Evolutionary conservation across 2,113 vertebrate species (phyloP).

Genomic region (Tenrec ecaudatus): DNA sequence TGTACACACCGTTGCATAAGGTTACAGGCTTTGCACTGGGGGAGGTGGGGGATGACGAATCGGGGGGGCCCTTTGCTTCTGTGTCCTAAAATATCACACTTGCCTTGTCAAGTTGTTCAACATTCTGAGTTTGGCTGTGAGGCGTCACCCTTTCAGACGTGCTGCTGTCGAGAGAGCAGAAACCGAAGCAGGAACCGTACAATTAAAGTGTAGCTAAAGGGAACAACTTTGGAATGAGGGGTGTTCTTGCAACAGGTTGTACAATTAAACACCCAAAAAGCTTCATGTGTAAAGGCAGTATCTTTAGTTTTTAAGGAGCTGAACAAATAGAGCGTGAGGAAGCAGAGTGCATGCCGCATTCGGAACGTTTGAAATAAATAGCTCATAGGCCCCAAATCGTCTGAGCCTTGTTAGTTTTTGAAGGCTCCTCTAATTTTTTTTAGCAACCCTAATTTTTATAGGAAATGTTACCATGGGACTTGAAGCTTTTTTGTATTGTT

Average conservation of each 20-base stretch:
- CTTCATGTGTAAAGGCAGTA: neutral
- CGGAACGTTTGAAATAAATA: neutral
- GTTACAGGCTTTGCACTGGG: neutral
- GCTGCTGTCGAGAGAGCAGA: neutral
- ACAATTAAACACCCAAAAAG: conserved; percentile 15
- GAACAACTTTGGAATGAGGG: neutral
- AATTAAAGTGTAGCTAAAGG: neutral
- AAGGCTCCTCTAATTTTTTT: neutral
- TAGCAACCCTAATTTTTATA: neutral
- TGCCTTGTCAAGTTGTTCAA: neutral
- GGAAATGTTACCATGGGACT: neutral
- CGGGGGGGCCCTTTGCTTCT: neutral
- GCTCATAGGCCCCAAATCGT: conserved; percentile 6
- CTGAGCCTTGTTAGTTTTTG: conserved; percentile 7
- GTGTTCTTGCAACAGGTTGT: neutral
- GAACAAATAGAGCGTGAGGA: neutral
- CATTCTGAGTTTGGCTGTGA: neutral
- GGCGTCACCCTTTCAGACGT: neutral
- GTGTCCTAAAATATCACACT: neutral
- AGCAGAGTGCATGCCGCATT: neutral
- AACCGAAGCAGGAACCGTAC: neutral
- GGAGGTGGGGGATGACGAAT: neutral
- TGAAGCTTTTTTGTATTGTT: conserved; percentile 30
- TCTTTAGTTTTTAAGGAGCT: conserved; percentile 31
- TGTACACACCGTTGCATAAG: neutral